Conservation (phyloP, 2,797 vertebrate species). For the Schizothorax lantsangensis region DNA sequence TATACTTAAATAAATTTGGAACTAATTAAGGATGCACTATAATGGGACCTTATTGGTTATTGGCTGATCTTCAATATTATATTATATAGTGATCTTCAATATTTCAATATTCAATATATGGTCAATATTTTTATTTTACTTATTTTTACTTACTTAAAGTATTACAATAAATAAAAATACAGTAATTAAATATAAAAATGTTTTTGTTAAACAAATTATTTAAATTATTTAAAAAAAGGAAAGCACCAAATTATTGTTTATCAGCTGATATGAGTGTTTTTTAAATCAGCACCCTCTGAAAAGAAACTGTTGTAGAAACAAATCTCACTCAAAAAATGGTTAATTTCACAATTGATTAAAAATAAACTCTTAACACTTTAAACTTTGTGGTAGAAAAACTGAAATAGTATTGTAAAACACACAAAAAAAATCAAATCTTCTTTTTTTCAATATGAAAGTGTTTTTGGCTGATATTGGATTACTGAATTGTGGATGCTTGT, state of each 20-base stretch:
- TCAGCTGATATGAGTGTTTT: too few relatives aligned
- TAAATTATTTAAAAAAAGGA: background rate
- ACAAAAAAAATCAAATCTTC: too few relatives aligned
- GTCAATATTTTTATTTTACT: background rate
- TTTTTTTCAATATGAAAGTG: background rate
- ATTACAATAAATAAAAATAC: background rate
- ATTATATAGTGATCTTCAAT: background rate
- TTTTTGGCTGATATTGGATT: background rate
- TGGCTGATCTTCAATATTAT: background rate
- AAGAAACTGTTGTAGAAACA: background rate
- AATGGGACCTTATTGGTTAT: background rate
- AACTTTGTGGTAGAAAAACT: background rate
- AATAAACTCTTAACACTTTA: background rate
- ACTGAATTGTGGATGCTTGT: background rate
- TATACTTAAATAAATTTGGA: too few relatives aligned
- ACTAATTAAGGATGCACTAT: too few relatives aligned
- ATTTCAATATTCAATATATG: background rate
- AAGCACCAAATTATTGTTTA: background rate
- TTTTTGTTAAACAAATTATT: background rate
- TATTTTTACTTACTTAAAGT: too few relatives aligned
- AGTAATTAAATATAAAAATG: background rate
- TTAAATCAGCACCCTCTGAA: background rate
- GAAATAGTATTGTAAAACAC: too few relatives aligned
- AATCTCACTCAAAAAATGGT: background rate
- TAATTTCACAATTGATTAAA: background rate